Evolutionary conservation across 2,797 vertebrate species (phyloP).

Genomic region (Scyliorhinus canicula): DNA sequence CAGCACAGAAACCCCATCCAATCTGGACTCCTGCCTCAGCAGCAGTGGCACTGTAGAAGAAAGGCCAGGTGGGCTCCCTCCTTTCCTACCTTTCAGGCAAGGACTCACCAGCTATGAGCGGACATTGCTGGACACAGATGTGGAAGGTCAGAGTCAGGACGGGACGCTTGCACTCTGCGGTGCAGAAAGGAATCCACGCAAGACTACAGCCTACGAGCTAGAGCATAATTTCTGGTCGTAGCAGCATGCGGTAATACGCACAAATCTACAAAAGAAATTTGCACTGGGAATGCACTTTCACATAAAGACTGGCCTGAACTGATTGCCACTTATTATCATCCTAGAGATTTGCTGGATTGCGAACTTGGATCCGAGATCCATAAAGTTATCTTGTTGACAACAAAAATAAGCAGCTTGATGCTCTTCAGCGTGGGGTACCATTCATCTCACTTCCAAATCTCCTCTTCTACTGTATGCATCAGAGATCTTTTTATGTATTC

Average conservation of each 20-base stretch:
- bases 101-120: constrained; percentile 55
- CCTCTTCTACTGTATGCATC: not conserved
- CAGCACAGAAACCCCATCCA: constrained; percentile 89
- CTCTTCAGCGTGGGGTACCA: not conserved
- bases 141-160: constrained; percentile 84
- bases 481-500: not conserved
- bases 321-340: constrained; percentile 34
- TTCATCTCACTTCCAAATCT: not conserved
- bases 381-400: not conserved
- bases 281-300: constrained; percentile 75
- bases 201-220: constrained; percentile 72
- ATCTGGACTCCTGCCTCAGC: constrained; percentile 75
- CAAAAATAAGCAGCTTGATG: not conserved
- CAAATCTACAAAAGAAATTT: constrained; percentile 51
- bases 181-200: constrained; percentile 68
- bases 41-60: constrained; percentile 74
- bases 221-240: constrained; percentile 85
- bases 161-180: constrained; percentile 83
- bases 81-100: constrained; percentile 66
- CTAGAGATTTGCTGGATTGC: not conserved
- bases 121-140: constrained; percentile 80
- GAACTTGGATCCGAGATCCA: not conserved
- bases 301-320: constrained; percentile 46
- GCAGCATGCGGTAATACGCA: constrained; percentile 43
- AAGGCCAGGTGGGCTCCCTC: constrained; percentile 65